These are phyloP conservation scores for Dolomedes plantarius DNA, from an alignment of 2,888 invertebrate genomes.

Conservation along the genomic window DNA sequence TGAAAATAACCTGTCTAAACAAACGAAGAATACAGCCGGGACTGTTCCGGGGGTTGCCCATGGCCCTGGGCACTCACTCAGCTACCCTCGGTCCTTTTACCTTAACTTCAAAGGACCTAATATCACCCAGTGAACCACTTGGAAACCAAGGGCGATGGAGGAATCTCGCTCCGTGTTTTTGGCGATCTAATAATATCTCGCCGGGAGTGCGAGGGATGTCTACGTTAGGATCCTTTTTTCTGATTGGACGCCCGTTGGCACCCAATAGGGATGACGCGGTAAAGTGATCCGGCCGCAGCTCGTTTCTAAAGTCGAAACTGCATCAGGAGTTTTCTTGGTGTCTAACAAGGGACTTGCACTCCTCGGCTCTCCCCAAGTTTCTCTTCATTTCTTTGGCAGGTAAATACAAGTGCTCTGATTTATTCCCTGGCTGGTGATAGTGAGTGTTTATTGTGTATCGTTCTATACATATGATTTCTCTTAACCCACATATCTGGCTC, in stretches of 20 bases:
- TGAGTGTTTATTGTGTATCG: too few relatives aligned
- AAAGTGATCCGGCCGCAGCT: conserved; percentile 47
- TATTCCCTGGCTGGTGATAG: too few relatives aligned
- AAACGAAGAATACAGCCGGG: too few relatives aligned
- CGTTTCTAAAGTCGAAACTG: conserved; percentile 55
- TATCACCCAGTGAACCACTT: conserved; percentile 1
- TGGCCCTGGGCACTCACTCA: too few relatives aligned
- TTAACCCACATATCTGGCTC: too few relatives aligned
- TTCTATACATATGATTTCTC: too few relatives aligned
- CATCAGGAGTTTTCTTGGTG: conserved; percentile 65
- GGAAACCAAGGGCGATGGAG: conserved; percentile 47
- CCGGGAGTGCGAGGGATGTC: conserved; percentile 4
- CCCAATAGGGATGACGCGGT: conserved; percentile 43
- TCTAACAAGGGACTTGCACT: conserved; percentile 39
- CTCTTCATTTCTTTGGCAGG: conserved; percentile 62
- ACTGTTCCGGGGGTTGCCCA: too few relatives aligned
- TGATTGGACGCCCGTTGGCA: conserved; percentile 40
- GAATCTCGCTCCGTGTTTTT: conserved; percentile 34
- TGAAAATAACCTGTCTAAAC: too few relatives aligned
- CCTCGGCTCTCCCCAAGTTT: conserved; percentile 49
- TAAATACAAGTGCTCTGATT: conserved; percentile 22
- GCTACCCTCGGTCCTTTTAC: too few relatives aligned
- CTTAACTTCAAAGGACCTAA: too few relatives aligned
- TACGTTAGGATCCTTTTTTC: conserved; percentile 25
- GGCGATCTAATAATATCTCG: conserved; percentile 32